Conservation (phyloP, 2,113 vertebrate species). For the Tetraodon nigroviridis region DNA sequence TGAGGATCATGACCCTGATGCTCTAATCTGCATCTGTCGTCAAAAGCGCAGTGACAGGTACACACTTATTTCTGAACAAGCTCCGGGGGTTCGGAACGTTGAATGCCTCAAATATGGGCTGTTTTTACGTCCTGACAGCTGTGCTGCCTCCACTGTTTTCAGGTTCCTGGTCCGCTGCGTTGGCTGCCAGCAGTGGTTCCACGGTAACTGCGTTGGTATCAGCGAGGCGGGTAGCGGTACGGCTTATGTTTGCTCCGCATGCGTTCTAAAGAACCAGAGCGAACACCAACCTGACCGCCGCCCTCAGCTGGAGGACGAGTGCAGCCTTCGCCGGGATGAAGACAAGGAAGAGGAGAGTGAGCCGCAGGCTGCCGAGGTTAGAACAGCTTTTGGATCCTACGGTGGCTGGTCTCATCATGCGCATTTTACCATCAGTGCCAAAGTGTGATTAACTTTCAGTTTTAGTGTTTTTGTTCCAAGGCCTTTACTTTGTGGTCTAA, state of each 20-base stretch:
- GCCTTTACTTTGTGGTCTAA: constrained; percentile 31
- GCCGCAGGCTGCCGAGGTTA: constrained; percentile 79
- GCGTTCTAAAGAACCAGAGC: constrained; percentile 76
- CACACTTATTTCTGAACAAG: constrained; percentile 6
- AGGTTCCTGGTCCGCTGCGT: constrained; percentile 97
- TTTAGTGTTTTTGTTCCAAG: not conserved
- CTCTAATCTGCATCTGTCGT: constrained; percentile 84
- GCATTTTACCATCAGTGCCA: not conserved
- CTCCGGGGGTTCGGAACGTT: constrained; percentile 21
- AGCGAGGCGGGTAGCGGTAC: constrained; percentile 78
- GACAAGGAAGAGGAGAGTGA: constrained; percentile 74
- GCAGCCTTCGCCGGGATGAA: constrained; percentile 58
- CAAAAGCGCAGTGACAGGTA: constrained; percentile 90
- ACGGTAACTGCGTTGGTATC: constrained; percentile 89
- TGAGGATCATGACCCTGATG: constrained; percentile 77
- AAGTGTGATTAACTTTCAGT: not conserved
- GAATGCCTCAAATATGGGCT: constrained; percentile 15
- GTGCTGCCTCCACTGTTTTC: constrained; percentile 20
- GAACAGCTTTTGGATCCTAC: constrained; percentile 34
- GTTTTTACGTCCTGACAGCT: constrained; percentile 37
- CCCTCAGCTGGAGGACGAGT: constrained; percentile 43
- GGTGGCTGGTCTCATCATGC: too few species aligned
- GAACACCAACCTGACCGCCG: constrained; percentile 49
- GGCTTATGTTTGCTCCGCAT: constrained; percentile 86
- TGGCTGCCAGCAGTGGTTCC: constrained; percentile 90